These are phyloP conservation scores for Anguilla pacifica DNA, from an alignment of 2,797 vertebrate species.

Conservation along the genomic window DNA sequence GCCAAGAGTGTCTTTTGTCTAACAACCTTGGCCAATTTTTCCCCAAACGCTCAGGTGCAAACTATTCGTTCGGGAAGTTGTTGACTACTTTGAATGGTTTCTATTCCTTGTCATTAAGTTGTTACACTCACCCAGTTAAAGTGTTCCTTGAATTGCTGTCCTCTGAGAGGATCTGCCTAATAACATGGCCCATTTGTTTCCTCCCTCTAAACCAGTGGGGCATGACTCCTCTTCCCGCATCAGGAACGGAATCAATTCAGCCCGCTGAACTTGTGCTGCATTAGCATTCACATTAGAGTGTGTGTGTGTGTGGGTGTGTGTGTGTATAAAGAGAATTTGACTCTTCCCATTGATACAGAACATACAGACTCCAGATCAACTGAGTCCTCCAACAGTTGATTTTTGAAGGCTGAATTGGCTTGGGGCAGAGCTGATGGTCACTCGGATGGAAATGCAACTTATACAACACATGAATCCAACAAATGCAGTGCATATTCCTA, in stretches of 20 bases:
- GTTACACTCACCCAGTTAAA: slow-evolving; percentile 42
- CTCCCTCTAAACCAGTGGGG: slow-evolving; percentile 52
- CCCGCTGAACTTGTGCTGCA: not conserved
- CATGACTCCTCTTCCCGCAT: slow-evolving; percentile 41
- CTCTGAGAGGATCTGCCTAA: slow-evolving; percentile 63
- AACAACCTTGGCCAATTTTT: not conserved
- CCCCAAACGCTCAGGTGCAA: not conserved
- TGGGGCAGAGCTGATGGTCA: not conserved
- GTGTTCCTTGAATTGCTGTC: slow-evolving; percentile 42
- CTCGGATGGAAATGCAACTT: not conserved
- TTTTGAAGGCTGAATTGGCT: not conserved
- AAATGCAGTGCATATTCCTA: not conserved
- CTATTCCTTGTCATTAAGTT: slow-evolving; percentile 14
- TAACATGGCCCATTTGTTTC: slow-evolving; percentile 47
- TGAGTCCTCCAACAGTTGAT: not conserved
- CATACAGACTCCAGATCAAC: not conserved
- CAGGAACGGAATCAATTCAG: not conserved
- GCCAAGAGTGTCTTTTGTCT: not conserved
- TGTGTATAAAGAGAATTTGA: not conserved
- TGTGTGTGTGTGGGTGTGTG: not conserved
- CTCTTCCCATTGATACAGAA: not conserved
- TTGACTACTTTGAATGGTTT: not conserved
- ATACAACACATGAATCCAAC: not conserved
- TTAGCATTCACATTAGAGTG: slow-evolving; percentile 2
- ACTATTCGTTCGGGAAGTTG: not conserved